Conservation (phyloP, 1,140 invertebrate species). For the Heliothis subflexa region DNA sequence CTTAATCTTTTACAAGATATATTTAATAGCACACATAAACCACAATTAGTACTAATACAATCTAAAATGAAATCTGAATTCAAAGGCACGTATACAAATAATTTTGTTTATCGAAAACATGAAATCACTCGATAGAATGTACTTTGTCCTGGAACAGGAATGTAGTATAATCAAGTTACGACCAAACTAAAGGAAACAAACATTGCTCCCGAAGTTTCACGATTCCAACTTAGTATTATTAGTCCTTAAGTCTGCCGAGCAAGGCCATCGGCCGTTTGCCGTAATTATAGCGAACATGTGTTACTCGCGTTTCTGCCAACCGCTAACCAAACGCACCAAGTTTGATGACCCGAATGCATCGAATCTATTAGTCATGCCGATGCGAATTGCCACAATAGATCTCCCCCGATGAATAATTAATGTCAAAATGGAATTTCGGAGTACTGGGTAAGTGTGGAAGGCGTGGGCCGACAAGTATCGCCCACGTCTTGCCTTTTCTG, state of each 20-base stretch:
- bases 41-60: background rate
- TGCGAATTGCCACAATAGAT: conserved; percentile 31
- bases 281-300: conserved; percentile 60
- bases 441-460: conserved; percentile 44
- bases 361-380: conserved; percentile 51
- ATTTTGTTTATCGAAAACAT: conserved; percentile 26
- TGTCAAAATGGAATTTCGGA: conserved; percentile 47
- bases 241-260: conserved; percentile 21
- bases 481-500: conserved; percentile 66
- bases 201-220: conserved; percentile 42
- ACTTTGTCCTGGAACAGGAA: conserved; percentile 17
- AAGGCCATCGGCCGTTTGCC: conserved; percentile 49
- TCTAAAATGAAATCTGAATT: conserved; percentile 7
- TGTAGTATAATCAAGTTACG: conserved; percentile 42
- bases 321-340: conserved; percentile 51
- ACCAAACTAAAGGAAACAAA: conserved; percentile 48
- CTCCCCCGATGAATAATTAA: conserved; percentile 37
- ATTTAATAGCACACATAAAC: background rate
- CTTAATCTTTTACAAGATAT: background rate
- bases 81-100: background rate
- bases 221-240: conserved; percentile 38
- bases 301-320: conserved; percentile 36
- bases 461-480: conserved; percentile 56
- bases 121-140: conserved; percentile 25
- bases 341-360: conserved; percentile 62